These are phyloP conservation scores for Leptoclinus maculatus DNA, from an alignment of 2,797 vertebrate genomes.

Conservation along the genomic window DNA sequence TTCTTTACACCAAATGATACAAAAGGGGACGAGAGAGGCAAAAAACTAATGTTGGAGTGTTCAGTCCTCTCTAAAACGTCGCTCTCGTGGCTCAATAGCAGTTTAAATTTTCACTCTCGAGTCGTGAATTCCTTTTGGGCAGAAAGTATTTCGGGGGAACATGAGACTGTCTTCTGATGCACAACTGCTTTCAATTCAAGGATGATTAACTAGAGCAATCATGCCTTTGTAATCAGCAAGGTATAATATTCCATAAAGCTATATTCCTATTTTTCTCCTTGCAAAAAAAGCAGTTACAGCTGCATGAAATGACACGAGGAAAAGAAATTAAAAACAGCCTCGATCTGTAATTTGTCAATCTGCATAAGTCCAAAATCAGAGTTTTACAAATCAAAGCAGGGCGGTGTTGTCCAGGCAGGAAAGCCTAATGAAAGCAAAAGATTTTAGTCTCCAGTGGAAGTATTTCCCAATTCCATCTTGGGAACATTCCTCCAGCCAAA, in stretches of 20 bases:
- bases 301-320: neutral
- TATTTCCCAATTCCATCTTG: constrained; percentile 49
- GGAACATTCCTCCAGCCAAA: constrained; percentile 68
- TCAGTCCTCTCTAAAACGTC: neutral
- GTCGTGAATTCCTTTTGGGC: constrained; percentile 22
- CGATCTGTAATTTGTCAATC: neutral
- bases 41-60: neutral
- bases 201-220: neutral
- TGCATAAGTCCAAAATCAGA: neutral
- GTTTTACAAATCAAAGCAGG: neutral
- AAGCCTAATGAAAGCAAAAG: neutral
- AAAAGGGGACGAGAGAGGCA: neutral
- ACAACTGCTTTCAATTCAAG: neutral
- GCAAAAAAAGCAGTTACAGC: neutral
- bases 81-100: neutral
- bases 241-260: neutral
- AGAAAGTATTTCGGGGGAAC: constrained; percentile 1
- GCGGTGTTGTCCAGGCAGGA: neutral
- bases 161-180: neutral
- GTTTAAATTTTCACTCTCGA: neutral
- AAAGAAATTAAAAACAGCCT: neutral
- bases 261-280: neutral
- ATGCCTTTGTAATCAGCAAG: neutral
- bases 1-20: neutral
- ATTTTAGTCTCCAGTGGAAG: constrained; percentile 22